Percentiles rank a stretch among this genome's conserved stretches.
phyloP scores from a whole-genome alignment of 1,140 invertebrate genomes.

The Heliconius himera region DNA sequence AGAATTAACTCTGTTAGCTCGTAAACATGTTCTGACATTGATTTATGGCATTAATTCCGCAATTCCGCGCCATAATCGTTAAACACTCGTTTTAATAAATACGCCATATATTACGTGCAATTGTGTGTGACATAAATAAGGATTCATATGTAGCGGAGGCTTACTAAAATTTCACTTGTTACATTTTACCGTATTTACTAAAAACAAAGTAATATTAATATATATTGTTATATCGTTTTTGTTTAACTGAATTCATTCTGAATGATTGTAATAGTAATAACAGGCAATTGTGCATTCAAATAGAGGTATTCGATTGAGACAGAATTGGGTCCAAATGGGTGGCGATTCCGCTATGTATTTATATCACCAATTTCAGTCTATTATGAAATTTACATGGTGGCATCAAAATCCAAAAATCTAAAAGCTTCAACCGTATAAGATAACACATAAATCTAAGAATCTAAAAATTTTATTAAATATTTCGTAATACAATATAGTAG shows the following conservation, averaged over 20 bases:
- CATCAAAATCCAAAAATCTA: too few species aligned
- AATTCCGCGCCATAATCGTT: constrained; percentile 68
- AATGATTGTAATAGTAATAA: background rate
- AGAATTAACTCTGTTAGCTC: constrained; percentile 78
- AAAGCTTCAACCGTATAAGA: too few species aligned
- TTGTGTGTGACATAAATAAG: constrained; percentile 35
- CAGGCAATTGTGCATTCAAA: too few species aligned
- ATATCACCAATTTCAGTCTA: too few species aligned
- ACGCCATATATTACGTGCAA: constrained; percentile 42
- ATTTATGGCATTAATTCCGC: constrained; percentile 76
- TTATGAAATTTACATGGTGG: too few species aligned
- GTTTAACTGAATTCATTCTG: background rate
- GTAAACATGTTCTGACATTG: constrained; percentile 78
- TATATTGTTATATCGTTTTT: too few species aligned
- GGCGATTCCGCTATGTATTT: too few species aligned
- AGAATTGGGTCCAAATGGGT: too few species aligned
- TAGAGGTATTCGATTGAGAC: too few species aligned
- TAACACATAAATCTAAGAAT: too few species aligned
- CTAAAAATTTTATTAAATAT: too few species aligned
- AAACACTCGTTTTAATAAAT: constrained; percentile 69
- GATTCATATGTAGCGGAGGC: constrained; percentile 32
- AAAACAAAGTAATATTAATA: background rate
- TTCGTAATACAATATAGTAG: too few species aligned
- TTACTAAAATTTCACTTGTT: constrained; percentile 23
- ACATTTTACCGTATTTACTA: constrained; percentile 1